Evolutionary conservation across 2,797 vertebrate genomes (phyloP).

Genomic region (Sebastes glaucus): DNA sequence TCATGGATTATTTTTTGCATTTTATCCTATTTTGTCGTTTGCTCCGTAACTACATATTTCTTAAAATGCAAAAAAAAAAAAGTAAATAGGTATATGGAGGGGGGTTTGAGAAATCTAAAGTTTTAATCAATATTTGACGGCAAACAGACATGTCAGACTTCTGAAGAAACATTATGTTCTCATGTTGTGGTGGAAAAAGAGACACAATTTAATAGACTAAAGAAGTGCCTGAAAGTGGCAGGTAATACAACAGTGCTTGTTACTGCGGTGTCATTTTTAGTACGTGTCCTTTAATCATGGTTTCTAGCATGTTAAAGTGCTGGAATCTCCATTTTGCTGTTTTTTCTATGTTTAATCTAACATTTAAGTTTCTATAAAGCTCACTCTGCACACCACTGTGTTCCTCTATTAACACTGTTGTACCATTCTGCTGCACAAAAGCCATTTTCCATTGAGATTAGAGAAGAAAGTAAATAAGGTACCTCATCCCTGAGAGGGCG

Average conservation of each 20-base stretch:
- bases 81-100: no score
- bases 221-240: neutral
- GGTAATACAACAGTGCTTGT: neutral
- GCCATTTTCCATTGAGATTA: neutral
- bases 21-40: no score
- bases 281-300: neutral
- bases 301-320: no score
- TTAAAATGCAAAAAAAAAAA: no score
- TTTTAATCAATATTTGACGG: neutral
- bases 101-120: neutral
- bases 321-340: neutral
- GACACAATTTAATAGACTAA: neutral
- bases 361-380: neutral
- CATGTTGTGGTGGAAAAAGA: neutral
- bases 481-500: constrained; percentile 91
- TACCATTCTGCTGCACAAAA: neutral
- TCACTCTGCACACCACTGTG: neutral
- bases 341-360: neutral
- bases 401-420: neutral
- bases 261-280: neutral
- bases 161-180: neutral
- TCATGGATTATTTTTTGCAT: no score
- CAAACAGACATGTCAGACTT: neutral
- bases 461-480: neutral
- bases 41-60: no score